Evolutionary conservation across 53 echinoderm and acorn worm species (phyloP).

Genomic region (Pentamera pediparva): DNA sequence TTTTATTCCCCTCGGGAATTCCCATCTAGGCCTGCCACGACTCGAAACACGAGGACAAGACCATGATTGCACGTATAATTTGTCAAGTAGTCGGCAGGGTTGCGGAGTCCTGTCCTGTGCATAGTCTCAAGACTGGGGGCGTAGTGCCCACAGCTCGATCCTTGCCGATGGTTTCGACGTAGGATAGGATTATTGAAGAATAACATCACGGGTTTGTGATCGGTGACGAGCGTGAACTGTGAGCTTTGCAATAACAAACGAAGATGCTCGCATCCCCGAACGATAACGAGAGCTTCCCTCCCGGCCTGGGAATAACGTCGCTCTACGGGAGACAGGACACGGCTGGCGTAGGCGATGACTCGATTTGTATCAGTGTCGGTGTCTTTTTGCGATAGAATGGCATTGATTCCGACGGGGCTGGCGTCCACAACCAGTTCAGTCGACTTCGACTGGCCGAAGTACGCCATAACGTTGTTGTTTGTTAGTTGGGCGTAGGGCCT

Average conservation of each 20-base stretch:
- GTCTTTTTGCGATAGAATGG: slow-evolving; percentile 33
- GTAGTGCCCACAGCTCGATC: slow-evolving; percentile 52
- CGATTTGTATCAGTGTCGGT: not conserved
- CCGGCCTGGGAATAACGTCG: slow-evolving; percentile 56
- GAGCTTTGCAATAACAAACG: slow-evolving; percentile 48
- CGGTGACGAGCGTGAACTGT: slow-evolving; percentile 34
- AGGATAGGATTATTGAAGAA: slow-evolving; percentile 46
- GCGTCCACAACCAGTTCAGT: slow-evolving; percentile 55
- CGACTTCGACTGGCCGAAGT: slow-evolving; percentile 34
- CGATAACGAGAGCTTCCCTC: slow-evolving; percentile 49
- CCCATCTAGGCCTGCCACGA: too few relatives aligned
- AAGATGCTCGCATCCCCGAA: slow-evolving; percentile 45
- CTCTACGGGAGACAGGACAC: slow-evolving; percentile 52
- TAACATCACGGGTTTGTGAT: slow-evolving; percentile 51
- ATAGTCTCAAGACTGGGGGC: slow-evolving; percentile 42
- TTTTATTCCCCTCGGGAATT: too few relatives aligned
- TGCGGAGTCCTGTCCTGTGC: slow-evolving; percentile 32
- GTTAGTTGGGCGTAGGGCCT: not conserved
- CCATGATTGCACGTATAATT: too few relatives aligned
- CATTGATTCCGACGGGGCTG: slow-evolving; percentile 54
- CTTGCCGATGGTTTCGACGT: slow-evolving; percentile 48
- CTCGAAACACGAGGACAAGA: too few relatives aligned
- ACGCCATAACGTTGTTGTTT: slow-evolving; percentile 27
- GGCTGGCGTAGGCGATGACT: slow-evolving; percentile 37
- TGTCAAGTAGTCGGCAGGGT: slow-evolving; percentile 69